Evolutionary conservation across 2,888 invertebrate species (phyloP), one percentile per base, ranked within the genome.

Genomic region (Chymomyza amoena): DNA sequence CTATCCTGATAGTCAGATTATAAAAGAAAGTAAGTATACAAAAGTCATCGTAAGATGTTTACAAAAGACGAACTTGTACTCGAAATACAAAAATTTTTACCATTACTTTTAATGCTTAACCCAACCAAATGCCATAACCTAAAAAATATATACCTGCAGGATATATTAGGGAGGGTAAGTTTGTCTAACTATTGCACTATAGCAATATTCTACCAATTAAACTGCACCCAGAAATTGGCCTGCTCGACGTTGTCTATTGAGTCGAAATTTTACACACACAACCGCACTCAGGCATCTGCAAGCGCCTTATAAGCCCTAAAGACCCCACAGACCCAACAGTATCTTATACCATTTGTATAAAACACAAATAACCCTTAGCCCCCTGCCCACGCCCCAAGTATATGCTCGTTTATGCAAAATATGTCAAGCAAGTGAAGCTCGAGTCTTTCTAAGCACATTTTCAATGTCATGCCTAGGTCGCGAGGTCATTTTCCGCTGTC

Each of bases 401-500:
- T 61, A 54, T n/a, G 13, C 7, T 18, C 54, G 16, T 9, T 54
- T 54, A 16, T 54, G 39, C 39, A 45, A 45, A 13, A 45, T 45
- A 18, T 54, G 4, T 54, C 18, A 54, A n/a, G 10, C 16, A 18
- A 54, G 7, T 54, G 1, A 57, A 9, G 7, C 6, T 25, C 15
- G 13, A 52, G 32, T n/a, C 20, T 6, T 6, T 1, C 36, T 81
- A 69, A 81, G 13, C 1, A 2, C 25, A 2, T n/a, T 4, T 45
- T 61, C 28, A 69, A 54, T 67, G 57, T 10, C 64, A 1, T 25
- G 25, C 13, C 25, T 59, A 97, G 98, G 96, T 91, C 95, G 96
- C 56, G 97, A 98, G 91, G 98, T 98, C 52, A 97, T 97, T 50
- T 97, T 98, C 93, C 96, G 96, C 92, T 98, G 98, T 90, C 95